Base-by-base conservation (phyloP, 2,888 invertebrate species). In the Oscheius sp. region DNA sequence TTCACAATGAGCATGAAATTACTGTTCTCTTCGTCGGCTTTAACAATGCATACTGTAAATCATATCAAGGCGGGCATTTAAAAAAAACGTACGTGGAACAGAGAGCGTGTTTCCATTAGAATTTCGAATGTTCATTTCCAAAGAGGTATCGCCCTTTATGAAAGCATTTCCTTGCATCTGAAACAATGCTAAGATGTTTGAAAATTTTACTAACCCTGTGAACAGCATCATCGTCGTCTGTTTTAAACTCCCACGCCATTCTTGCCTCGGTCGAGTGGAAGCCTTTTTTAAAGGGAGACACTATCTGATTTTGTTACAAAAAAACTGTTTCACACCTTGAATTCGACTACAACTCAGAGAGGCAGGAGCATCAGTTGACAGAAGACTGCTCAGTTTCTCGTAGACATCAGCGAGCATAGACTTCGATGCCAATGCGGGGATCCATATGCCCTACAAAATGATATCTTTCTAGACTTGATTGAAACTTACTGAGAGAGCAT, bases 161-260 rank as follows among this genome's bases (percentile, higher is more conserved):
- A 79, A 32, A 2, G 80, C 80, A 37, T 62, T 78, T n/a, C 82
- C 82, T 47, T 79, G 78, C 11, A 82, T 59, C 79, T 79, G 59
- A 47, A 75, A 65, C 1, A 21, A 5, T 51, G n/a, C 10, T 35
- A 11, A 29, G 50, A 51, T 9, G 29, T 35, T 2, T 21, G 21
- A 21, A 21, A 21, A 21, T 21, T 21, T 21, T 10, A 29, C 33
- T n/a, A 2, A 68, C 68, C 42, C 68, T 68, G 53, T 42, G 53
- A 9, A 68, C 13, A 7, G n/a, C 37, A 9, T 37, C 37, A 2
- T 68, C 55, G 13, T 72, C 74, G 21, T 57, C 50, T 37, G 77
- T 78, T 50, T 63, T 73, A 73, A 79, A 82, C 42, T 79, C 76
- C 74, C 78, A 78, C 10, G 74, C 57, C 10, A 80, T 70, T 58